Percentiles rank a stretch among this genome's conserved stretches.
phyloP scores from a whole-genome alignment of 2,113 vertebrate species.

The Balaenoptera acutorostrata region DNA sequence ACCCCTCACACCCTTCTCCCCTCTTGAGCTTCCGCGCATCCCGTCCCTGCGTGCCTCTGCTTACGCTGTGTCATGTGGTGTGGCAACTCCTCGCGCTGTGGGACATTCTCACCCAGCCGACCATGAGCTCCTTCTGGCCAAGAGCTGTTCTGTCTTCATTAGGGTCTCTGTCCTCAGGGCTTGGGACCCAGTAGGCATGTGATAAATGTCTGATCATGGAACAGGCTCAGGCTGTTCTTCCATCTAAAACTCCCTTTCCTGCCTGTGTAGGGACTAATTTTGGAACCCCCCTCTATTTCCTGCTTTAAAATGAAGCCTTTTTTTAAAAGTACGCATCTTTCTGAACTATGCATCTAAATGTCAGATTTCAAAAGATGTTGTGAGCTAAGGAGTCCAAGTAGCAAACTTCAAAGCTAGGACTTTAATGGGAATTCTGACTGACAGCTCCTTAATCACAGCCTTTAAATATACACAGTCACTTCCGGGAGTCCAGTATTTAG shows the following conservation, averaged over 20 bases:
- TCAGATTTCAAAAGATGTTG: slow-evolving; percentile 30
- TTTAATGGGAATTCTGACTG: neutral
- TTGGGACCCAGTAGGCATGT: neutral
- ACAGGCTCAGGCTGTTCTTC: neutral
- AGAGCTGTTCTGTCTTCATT: neutral
- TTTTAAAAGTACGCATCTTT: neutral
- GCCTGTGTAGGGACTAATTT: neutral
- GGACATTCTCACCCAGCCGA: neutral
- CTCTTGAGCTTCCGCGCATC: neutral
- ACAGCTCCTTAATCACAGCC: slow-evolving; percentile 24
- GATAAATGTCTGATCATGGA: neutral
- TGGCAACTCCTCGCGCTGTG: rapidly evolving
- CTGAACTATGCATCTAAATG: neutral
- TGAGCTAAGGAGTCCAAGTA: neutral
- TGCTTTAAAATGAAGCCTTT: neutral
- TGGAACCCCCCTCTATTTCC: neutral
- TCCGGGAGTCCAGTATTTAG: neutral
- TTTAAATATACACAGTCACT: neutral
- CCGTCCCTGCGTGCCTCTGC: neutral
- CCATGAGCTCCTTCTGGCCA: neutral
- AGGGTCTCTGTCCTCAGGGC: neutral
- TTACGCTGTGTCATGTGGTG: neutral
- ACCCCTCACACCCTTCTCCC: neutral
- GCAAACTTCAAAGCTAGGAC: slow-evolving; percentile 19
- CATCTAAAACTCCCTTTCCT: neutral